Base-by-base conservation (phyloP, 1,140 invertebrate species). In the Panagrolaimus sp. region DNA sequence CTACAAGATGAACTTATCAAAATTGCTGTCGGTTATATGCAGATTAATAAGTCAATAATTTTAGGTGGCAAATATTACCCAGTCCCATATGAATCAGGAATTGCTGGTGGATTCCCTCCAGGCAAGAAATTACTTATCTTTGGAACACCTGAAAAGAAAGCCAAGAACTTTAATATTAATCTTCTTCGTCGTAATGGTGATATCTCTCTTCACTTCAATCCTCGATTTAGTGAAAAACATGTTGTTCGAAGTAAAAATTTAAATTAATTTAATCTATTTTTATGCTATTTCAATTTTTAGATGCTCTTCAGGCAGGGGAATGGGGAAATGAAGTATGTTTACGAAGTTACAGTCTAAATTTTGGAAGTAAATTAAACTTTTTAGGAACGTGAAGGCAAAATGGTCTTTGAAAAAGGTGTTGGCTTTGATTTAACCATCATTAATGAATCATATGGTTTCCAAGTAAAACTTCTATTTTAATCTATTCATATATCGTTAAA, bases 121-220 rank as follows among this genome's bases (percentile, higher is more conserved):
- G 78, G 75, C 66, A 80, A 80, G 77, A 70, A 67, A 20, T 74
- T 80, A 9, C 63, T 79, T 42, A 65, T 80, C 70, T 78, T 71
- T 70, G 78, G 72, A 48, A 76, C 73, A 9, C 66, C 72, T 20
- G 77, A 80, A 68, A 80, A 82, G 78, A 80, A 80, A 70, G 80
- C 72, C 64, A 75, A 81, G 68, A 66, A 75, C 47, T 80, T 80
- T 73, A 70, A 81, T 71, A 63, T 80, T 70, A 82, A 80, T 65
- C 72, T 81, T 67, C 72, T 81, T 43, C 65, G 74, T 46, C 79
- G 78, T 66, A 83, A 81, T 66, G 79, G 31, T n/a, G 79, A 81
- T 74, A 81, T 83, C 68, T 66, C 80, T 20, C 69, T 81, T 23
- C 79, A 81, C 46, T 79, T 81, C 72, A 81, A 81, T 62, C 77